Conservation (phyloP, 2,888 invertebrate species). For the Acronicta psi region DNA sequence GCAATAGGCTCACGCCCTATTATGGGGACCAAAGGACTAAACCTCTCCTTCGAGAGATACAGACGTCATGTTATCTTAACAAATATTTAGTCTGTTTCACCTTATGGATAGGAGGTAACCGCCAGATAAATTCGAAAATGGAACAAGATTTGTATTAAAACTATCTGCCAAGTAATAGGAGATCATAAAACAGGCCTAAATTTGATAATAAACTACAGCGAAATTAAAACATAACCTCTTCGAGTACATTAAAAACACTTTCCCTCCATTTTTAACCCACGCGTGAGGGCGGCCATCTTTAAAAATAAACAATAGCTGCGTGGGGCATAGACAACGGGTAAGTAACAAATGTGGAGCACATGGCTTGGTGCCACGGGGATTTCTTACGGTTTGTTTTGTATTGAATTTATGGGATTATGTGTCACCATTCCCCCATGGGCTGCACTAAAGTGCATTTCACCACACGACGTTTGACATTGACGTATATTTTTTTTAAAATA, state of each 20-base stretch:
- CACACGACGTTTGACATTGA: conserved; percentile 4
- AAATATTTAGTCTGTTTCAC: too few relatives aligned
- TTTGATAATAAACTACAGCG: too few relatives aligned
- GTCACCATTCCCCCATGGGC: conserved; percentile 29
- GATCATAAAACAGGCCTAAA: too few relatives aligned
- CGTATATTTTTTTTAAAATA: not conserved
- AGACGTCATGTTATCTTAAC: too few relatives aligned
- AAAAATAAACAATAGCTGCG: conserved; percentile 64
- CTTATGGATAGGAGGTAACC: too few relatives aligned
- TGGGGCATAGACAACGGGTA: conserved; percentile 62
- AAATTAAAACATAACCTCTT: conserved; percentile 1
- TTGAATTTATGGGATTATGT: conserved; percentile 29
- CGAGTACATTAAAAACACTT: conserved; percentile 32
- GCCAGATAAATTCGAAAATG: too few relatives aligned
- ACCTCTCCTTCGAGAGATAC: too few relatives aligned
- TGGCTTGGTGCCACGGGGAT: conserved; percentile 76
- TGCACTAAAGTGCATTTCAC: conserved; percentile 21
- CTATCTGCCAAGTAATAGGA: too few relatives aligned
- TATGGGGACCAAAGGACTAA: too few relatives aligned
- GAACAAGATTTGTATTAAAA: too few relatives aligned
- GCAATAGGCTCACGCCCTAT: too few relatives aligned
- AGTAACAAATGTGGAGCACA: conserved; percentile 70
- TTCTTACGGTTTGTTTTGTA: conserved; percentile 38
- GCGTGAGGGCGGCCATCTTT: conserved; percentile 66
- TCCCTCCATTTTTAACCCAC: conserved; percentile 65